These are phyloP conservation scores for Eptatretus atami DNA, from an alignment of 2,797 vertebrate species.

Conservation along the genomic window DNA sequence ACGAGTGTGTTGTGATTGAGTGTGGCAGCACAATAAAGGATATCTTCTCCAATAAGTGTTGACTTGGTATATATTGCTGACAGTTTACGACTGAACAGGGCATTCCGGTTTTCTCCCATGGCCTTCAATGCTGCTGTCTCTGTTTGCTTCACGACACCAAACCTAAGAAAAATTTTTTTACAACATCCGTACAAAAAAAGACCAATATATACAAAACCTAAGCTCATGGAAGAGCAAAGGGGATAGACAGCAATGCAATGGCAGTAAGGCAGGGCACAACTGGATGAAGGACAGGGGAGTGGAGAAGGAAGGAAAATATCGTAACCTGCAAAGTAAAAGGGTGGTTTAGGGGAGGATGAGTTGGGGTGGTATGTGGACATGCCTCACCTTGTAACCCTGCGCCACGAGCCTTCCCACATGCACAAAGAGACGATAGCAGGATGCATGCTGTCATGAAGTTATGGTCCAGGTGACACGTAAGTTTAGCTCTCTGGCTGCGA, in stretches of 20 bases:
- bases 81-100: slow-evolving; percentile 47
- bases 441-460: slow-evolving; percentile 96
- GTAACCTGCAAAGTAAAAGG: too few species aligned
- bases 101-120: slow-evolving; percentile 38
- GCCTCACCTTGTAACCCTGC: slow-evolving; percentile 53
- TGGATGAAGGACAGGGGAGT: too few species aligned
- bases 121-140: slow-evolving; percentile 81
- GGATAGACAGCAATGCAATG: too few species aligned
- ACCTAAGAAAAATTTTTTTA: slow-evolving; percentile 24
- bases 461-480: slow-evolving; percentile 57
- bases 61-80: slow-evolving; percentile 74
- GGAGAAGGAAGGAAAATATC: too few species aligned
- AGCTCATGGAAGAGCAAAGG: too few species aligned
- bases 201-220: too few species aligned
- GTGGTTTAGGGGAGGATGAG: too few species aligned
- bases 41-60: slow-evolving; percentile 89
- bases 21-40: slow-evolving; percentile 17
- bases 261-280: too few species aligned
- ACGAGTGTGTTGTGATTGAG: too few species aligned
- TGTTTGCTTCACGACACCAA: slow-evolving; percentile 67
- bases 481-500: slow-evolving; percentile 53
- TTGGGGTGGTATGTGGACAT: too few species aligned
- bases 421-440: slow-evolving; percentile 52
- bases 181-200: not conserved
- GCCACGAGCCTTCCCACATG: slow-evolving; percentile 61